Evolutionary conservation across 2,888 invertebrate genomes (phyloP), one percentile per base, ranked within the genome.

Genomic region (Seira ritae): DNA sequence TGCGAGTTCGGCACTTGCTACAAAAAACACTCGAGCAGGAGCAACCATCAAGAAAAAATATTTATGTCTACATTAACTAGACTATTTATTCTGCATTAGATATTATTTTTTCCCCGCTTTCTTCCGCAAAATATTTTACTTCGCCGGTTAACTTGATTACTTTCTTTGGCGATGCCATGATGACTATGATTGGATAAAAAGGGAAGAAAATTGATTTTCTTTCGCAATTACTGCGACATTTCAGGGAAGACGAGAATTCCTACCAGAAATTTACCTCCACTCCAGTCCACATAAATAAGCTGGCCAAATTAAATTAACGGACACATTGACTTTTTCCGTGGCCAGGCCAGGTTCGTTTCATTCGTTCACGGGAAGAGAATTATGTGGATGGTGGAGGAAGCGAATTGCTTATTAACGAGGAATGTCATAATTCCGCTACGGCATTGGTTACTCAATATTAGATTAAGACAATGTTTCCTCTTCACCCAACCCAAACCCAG

Each of bases 401-500:
- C 55, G 17, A 55, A 31, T 31, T 55, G 55, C 55, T 55, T 55
- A 55, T 55, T 55, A 55, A 55, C 55, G 15, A 55, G 17, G 55
- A 55, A 55, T 55, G 55, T 12, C 17, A 55, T 55, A 55, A 55
- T 55, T 12, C 55, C 17, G 12, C 55, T 17, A 12, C 12, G 55
- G 55, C 55, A 55, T 12, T 55, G 55, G 55, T 55, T 55, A 55
- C 17, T 55, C 55, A 17, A 78, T 78, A 78, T 78, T 78, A 71
- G 78, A 78, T 78, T 71, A 78, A 78, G 78, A 71, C 78, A 3
- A 55, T 55, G 15, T 55, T 55, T 55, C 55, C 55, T 3, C 15
- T 55, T 23, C 19, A 15, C 50, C 46, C 20, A 80, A 80, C 74
- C 73, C 80, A 80, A 74, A 15, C 50, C 46, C 20, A 80, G 73